Evolutionary conservation across 2,797 vertebrate genomes (phyloP).

Genomic region (Notolabrus celidotus): DNA sequence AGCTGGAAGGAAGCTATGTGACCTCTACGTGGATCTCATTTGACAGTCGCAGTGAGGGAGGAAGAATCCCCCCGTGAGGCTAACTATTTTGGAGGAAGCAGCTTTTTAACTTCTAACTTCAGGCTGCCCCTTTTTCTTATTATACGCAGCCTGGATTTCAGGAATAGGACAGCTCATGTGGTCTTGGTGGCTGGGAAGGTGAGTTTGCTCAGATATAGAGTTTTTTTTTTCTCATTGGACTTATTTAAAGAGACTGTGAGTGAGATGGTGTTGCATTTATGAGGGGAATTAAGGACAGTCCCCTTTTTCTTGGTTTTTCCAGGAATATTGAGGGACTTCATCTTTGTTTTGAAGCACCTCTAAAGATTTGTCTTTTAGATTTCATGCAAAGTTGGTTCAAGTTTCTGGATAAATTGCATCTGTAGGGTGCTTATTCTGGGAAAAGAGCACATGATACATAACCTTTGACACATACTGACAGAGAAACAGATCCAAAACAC

Average conservation of each 20-base stretch:
- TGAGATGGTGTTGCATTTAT: conserved; percentile 66
- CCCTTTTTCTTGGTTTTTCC: conserved; percentile 65
- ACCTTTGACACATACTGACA: conserved; percentile 30
- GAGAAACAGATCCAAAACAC: conserved; percentile 49
- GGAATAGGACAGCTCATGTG: conserved; percentile 76
- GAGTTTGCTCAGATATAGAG: conserved; percentile 71
- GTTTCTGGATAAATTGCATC: neutral
- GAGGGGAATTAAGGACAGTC: conserved; percentile 70
- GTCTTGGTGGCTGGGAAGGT: conserved; percentile 73
- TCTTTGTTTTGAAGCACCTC: conserved; percentile 9
- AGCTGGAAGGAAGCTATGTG: conserved; percentile 57
- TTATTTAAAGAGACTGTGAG: conserved; percentile 60
- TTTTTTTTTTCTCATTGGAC: conserved; percentile 48
- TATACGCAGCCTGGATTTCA: conserved; percentile 81
- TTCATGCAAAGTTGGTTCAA: neutral
- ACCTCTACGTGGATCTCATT: conserved; percentile 76
- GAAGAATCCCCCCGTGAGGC: conserved; percentile 55
- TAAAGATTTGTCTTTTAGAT: conserved; percentile 2
- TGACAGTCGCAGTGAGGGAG: conserved; percentile 71
- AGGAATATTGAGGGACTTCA: conserved; percentile 63
- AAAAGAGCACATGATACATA: no score
- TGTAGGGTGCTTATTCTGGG: conserved; percentile 23
- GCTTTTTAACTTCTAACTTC: conserved; percentile 67
- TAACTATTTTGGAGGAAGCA: conserved; percentile 68
- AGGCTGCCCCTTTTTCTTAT: conserved; percentile 75